Evolutionary conservation across 2,888 invertebrate species (phyloP).

Genomic region (Eupsilia transversa): DNA sequence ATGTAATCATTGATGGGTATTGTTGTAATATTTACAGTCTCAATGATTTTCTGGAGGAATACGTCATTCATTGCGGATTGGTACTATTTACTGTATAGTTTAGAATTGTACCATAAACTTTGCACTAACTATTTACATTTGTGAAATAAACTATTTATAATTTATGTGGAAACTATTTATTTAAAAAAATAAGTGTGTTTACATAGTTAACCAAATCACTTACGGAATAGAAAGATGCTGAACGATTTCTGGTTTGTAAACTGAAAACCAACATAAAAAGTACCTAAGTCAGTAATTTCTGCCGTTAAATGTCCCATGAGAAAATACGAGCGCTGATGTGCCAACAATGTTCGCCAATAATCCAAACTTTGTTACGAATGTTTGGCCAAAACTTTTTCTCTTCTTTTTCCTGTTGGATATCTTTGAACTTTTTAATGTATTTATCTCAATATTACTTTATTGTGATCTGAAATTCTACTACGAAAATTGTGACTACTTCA

Average conservation of each 20-base stretch:
- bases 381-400: constrained; percentile 25
- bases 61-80: too few relatives aligned
- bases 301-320: constrained; percentile 28
- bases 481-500: background rate
- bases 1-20: background rate
- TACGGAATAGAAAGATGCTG: background rate
- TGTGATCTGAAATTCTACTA: background rate
- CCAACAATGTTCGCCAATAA: constrained; percentile 34
- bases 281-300: constrained; percentile 11
- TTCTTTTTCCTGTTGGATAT: background rate
- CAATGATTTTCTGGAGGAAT: background rate
- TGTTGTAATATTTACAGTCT: background rate
- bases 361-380: constrained; percentile 33
- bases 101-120: background rate
- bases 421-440: background rate
- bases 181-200: constrained; percentile 14
- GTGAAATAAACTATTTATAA: background rate
- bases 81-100: background rate
- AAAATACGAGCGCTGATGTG: constrained; percentile 37
- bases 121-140: constrained; percentile 2
- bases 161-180: background rate
- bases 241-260: background rate
- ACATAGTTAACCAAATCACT: background rate
- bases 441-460: background rate
- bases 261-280: background rate